Percentiles rank a stretch among this genome's conserved stretches.
Evolutionary conservation across 1,140 invertebrate genomes (phyloP).

Genomic region (Penaeus indicus): DNA sequence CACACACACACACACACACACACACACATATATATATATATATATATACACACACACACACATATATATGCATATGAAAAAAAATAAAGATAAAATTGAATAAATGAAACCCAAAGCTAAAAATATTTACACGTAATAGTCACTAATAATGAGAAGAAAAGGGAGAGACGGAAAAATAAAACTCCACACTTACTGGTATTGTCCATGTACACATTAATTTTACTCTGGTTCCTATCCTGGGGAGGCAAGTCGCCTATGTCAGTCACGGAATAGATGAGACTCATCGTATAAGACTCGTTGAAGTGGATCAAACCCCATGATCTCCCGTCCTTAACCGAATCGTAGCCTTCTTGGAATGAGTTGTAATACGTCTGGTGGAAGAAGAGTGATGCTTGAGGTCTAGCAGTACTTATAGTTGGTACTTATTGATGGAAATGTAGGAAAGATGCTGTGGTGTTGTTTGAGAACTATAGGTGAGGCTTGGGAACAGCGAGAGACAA

Average conservation of each 20-base stretch:
- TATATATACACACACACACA: not conserved
- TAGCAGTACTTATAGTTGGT: too few species aligned
- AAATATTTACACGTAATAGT: too few species aligned
- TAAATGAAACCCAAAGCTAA: too few species aligned
- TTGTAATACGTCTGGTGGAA: constrained; percentile 44
- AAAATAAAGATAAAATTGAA: too few species aligned
- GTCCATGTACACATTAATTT: constrained; percentile 67
- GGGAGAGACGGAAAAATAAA: too few species aligned
- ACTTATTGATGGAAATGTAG: too few species aligned
- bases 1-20: not conserved
- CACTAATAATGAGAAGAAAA: too few species aligned
- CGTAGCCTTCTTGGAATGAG: constrained; percentile 70
- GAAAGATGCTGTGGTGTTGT: too few species aligned
- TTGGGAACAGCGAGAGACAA: too few species aligned
- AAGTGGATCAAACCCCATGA: constrained; percentile 91
- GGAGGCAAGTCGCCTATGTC: not conserved
- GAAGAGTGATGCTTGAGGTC: not conserved
- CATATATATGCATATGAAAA: not conserved
- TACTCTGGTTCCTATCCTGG: constrained; percentile 31
- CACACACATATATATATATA: too few species aligned
- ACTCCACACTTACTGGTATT: constrained; percentile 57
- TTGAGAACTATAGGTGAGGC: too few species aligned
- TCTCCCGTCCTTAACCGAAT: constrained; percentile 80
- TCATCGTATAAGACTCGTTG: constrained; percentile 87
- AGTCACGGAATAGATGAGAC: constrained; percentile 72